phyloP scores from a whole-genome alignment of 2,113 vertebrate species.

The Mystacornis crossleyi region DNA sequence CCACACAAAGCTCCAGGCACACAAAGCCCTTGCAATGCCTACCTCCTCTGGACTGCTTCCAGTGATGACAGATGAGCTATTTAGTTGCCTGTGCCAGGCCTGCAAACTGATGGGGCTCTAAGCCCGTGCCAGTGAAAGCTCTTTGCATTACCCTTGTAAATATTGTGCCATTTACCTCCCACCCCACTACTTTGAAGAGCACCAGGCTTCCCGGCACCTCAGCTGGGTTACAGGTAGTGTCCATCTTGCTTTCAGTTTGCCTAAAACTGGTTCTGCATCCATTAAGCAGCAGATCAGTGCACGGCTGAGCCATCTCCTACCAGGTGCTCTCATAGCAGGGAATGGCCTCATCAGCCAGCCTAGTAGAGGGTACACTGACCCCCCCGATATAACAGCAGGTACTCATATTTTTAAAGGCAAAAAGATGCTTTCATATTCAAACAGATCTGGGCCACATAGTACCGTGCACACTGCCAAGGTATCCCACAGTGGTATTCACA shows the following conservation, averaged over 20 bases:
- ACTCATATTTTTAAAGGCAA: neutral
- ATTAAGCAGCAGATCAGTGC: neutral
- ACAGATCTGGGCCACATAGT: neutral
- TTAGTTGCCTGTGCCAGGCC: neutral
- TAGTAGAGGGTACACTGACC: neutral
- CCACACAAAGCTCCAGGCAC: neutral
- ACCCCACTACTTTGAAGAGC: neutral
- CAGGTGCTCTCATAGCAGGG: conserved; percentile 11
- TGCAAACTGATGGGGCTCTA: neutral
- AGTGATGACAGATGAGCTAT: conserved; percentile 21
- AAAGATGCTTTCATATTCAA: conserved; percentile 3
- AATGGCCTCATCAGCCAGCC: neutral
- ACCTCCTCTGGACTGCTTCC: conserved; percentile 26
- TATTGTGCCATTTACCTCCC: neutral
- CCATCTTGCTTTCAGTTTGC: neutral
- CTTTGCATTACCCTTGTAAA: neutral
- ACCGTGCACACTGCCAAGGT: neutral
- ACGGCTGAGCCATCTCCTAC: neutral
- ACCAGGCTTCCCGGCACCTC: neutral
- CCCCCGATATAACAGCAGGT: neutral
- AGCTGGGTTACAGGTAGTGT: neutral
- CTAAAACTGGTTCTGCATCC: neutral
- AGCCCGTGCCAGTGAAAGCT: neutral
- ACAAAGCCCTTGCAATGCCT: conserved; percentile 5
- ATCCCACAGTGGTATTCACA: neutral